Conservation (phyloP, 2,797 vertebrate genomes). For the Zalophus californianus region DNA sequence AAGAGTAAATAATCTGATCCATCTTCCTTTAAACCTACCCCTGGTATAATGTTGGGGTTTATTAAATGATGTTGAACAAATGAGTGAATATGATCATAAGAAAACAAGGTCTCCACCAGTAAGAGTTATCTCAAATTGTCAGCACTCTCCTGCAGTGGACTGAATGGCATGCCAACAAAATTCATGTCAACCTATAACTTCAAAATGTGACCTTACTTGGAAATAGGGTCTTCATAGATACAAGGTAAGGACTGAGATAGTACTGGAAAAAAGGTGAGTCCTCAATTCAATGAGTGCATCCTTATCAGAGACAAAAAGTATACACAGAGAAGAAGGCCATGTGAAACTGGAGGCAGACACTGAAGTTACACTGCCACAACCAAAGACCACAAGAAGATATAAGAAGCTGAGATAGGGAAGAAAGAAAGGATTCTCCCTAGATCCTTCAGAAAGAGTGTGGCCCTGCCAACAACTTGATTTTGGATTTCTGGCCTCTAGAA, state of each 20-base stretch:
- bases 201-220: not conserved
- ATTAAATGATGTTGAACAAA: conserved; percentile 22
- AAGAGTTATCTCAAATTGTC: not conserved
- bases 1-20: not conserved
- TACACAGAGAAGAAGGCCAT: not conserved
- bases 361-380: not conserved
- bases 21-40: not conserved
- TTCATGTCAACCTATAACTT: not conserved
- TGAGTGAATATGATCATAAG: not conserved
- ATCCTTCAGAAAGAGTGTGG: not conserved
- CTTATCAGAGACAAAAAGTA: not conserved
- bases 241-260: not conserved
- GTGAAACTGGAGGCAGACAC: not conserved
- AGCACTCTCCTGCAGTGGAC: not conserved
- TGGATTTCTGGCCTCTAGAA: not conserved
- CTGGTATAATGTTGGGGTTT: not conserved
- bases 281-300: not conserved
- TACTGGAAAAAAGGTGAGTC: not conserved
- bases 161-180: not conserved
- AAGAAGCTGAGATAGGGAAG: not conserved
- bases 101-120: not conserved
- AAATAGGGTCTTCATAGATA: not conserved
- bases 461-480: not conserved
- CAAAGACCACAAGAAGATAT: not conserved
- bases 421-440: not conserved